Percentiles rank a stretch among this genome's conserved stretches.
These are phyloP conservation scores for Chiroxiphia lanceolata DNA, from an alignment of 2,797 vertebrate species.

Conservation along the genomic window DNA sequence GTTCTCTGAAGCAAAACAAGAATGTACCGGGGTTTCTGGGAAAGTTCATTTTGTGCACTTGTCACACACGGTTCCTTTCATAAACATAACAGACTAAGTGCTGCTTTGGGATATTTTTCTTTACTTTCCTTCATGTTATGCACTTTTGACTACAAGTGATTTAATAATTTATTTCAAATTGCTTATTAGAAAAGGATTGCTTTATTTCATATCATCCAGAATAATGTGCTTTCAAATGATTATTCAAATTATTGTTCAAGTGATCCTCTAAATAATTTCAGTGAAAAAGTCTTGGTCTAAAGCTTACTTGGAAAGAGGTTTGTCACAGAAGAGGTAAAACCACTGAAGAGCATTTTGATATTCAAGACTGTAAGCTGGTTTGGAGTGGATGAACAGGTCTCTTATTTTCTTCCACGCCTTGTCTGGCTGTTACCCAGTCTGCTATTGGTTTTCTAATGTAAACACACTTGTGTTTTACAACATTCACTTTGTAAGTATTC, in stretches of 20 bases:
- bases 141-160: background rate
- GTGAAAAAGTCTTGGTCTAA: background rate
- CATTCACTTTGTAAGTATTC: conserved; percentile 50
- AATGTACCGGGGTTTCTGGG: background rate
- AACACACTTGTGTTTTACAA: conserved; percentile 61
- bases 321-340: background rate
- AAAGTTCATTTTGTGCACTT: background rate
- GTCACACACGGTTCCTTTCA: background rate
- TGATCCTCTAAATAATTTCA: background rate
- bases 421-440: conserved; percentile 34
- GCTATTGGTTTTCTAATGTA: conserved; percentile 37
- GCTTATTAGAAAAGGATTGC: background rate
- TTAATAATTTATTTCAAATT: conserved; percentile 16
- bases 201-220: background rate
- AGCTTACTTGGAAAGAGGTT: background rate
- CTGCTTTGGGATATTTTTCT: background rate
- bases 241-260: background rate
- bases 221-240: background rate
- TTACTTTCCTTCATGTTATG: background rate
- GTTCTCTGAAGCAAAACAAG: background rate
- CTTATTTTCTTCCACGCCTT: background rate
- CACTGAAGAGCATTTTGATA: background rate
- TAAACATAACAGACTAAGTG: background rate
- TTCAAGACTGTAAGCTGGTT: background rate
- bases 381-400: conserved; percentile 10